These are phyloP conservation scores for Aplocera efformata DNA, from an alignment of 2,888 invertebrate species.

Conservation along the genomic window DNA sequence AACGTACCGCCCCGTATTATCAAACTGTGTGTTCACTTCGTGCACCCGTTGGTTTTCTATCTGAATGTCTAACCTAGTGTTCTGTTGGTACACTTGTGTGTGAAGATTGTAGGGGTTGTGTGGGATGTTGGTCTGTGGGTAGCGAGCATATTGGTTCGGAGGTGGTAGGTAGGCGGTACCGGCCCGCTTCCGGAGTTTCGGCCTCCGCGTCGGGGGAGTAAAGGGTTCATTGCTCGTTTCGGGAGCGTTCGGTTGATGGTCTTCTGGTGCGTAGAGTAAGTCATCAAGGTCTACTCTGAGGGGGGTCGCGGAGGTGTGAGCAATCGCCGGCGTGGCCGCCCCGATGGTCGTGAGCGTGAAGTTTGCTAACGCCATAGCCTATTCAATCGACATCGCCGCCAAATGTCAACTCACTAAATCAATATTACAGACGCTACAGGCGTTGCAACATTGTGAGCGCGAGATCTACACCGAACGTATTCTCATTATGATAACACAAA, in stretches of 20 bases:
- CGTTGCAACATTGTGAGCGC: slow-evolving; percentile 59
- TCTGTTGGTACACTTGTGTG: slow-evolving; percentile 66
- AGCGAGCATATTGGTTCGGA: slow-evolving; percentile 65
- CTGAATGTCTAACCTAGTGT: slow-evolving; percentile 60
- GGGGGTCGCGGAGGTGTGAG: slow-evolving; percentile 53
- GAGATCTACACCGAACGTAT: slow-evolving; percentile 50
- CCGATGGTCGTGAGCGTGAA: slow-evolving; percentile 60
- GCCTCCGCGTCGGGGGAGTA: slow-evolving; percentile 53
- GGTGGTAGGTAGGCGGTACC: slow-evolving; percentile 72
- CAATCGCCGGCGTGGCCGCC: slow-evolving; percentile 56
- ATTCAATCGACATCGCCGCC: slow-evolving; percentile 59
- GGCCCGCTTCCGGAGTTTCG: slow-evolving; percentile 68
- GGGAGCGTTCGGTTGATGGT: slow-evolving; percentile 49
- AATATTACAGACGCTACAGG: slow-evolving; percentile 47
- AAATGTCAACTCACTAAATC: slow-evolving; percentile 60
- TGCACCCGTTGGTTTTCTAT: slow-evolving; percentile 67
- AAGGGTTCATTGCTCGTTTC: slow-evolving; percentile 52
- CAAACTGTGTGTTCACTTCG: slow-evolving; percentile 57
- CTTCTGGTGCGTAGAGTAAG: slow-evolving; percentile 68
- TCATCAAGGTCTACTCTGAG: slow-evolving; percentile 61
- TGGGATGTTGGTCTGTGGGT: slow-evolving; percentile 58
- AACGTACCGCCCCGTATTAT: slow-evolving; percentile 67
- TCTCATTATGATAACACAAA: slow-evolving; percentile 52
- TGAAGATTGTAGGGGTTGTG: slow-evolving; percentile 65
- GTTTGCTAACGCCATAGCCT: slow-evolving; percentile 72